Evolutionary conservation across 2,113 vertebrate species (phyloP), one percentile per base, ranked within the genome.

Genomic region (Ranitomeya variabilis): DNA sequence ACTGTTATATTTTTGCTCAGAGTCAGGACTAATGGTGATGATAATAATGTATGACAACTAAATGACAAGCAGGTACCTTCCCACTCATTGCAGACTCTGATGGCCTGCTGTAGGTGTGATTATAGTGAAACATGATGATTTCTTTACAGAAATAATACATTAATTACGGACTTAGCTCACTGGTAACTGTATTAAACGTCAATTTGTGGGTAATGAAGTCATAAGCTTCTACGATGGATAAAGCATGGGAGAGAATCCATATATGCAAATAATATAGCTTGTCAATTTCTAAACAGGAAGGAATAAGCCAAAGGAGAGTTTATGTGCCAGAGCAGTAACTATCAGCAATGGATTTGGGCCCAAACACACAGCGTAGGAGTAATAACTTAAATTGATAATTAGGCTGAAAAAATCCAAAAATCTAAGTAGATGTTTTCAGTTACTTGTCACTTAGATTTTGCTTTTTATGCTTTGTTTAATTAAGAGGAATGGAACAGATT

Each of bases 161-260:
- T 81, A 81, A 83, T 66, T 66, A 64, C 52, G 19, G 59, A 62
- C 80, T 83, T 51, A 8, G 37, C n/a, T 23, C 37, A n/a, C 4
- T n/a, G 60, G 80, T 83, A 83, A 83, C 59, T 66, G 31, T 66
- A 83, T 83, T 66, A 83, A 51, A 62, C 37, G 31, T 64, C 59
- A 66, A 83, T 83, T 62, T 83, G 80, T 45, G 60, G 60, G 4
- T 83, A 83, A 83, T 83, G 18, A 83, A 83, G 59, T 64, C 60
- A 64, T 5, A 51, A 66, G 80, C 37, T 83, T 37, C 10, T 37
- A 64, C 19, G 12, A 51, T 51, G 31, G 80, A 66, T 37, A 83
- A 21, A 62, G 59, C 37, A 51, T n/a, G 80, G n/a, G 26, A 83
- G 31, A 64, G 51, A 83, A 83, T 83, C 80, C 60, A 83, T 83